These are phyloP conservation scores for Virgularia gustaviana DNA, from an alignment of 92 coral and sea anemone genomes.

Conservation along the genomic window DNA sequence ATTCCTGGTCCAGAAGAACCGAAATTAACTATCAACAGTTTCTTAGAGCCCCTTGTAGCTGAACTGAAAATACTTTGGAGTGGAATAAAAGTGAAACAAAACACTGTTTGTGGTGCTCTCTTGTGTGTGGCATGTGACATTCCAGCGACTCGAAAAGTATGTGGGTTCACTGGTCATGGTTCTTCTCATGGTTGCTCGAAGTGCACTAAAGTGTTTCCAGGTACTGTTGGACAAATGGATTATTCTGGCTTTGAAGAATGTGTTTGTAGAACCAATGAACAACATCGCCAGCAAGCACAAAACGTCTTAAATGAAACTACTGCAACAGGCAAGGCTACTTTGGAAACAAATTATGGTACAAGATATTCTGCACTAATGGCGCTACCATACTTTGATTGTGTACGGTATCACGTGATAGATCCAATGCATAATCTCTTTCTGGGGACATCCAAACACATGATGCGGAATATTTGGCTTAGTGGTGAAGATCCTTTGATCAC, in stretches of 20 bases:
- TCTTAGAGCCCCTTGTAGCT: constrained; percentile 40
- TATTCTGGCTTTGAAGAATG: constrained; percentile 5
- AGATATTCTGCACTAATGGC: constrained; percentile 39
- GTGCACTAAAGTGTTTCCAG: constrained; percentile 57
- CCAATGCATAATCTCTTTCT: constrained; percentile 69
- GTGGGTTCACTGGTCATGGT: constrained; percentile 55
- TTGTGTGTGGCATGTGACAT: constrained; percentile 65
- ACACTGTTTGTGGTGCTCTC: constrained; percentile 40
- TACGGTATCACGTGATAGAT: constrained; percentile 58
- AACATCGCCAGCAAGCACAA: constrained; percentile 13
- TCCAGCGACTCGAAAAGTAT: constrained; percentile 66
- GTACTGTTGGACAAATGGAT: constrained; percentile 19
- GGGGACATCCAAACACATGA: constrained; percentile 70
- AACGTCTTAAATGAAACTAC: constrained; percentile 48
- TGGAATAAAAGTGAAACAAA: constrained; percentile 32
- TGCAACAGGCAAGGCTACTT: constrained; percentile 15
- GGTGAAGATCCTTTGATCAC: constrained; percentile 30
- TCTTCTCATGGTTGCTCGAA: constrained; percentile 59
- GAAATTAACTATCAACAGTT: constrained; percentile 32
- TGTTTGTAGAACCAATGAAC: constrained; percentile 6
- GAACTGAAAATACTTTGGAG: constrained; percentile 50
- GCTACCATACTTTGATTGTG: constrained; percentile 64
- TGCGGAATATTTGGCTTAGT: constrained; percentile 66
- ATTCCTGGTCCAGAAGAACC: constrained; percentile 70
- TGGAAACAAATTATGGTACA: constrained; percentile 44